Base-by-base conservation (phyloP, 1,140 invertebrate genomes). In the Hypothenemus hampei region DNA sequence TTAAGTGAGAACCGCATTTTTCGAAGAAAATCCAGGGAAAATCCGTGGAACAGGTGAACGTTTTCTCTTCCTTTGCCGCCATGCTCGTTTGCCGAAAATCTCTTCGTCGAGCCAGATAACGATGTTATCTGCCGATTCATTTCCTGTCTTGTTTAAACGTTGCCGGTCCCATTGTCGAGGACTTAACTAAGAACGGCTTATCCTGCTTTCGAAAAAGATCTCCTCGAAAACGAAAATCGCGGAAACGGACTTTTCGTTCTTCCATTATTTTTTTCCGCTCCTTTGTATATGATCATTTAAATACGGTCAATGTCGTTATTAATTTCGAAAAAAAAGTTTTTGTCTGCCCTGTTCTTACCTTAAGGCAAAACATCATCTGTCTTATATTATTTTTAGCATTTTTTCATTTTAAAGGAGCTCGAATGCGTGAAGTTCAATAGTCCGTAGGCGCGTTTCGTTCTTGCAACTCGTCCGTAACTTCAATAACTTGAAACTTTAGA, bases 41-140 rank as follows among this genome's bases (percentile, higher is more conserved):
- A 41, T 39, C 49, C 16, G 21, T 3, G 37, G 50, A 53, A 53
- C 50, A 53, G 50, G 50, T 53, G 50, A 53, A 44, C 39, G 50
- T 43, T 53, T 53, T 53, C 50, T 53, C 40, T 43, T n/a, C n/a
- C n/a, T n/a, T n/a, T n/a, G n/a, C n/a, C 40, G 24, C 40, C 44
- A 19, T 33, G 50, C 50, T 53, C 50, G 36, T 53, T 53, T 53
- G 50, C 50, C 50, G 50, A 53, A 53, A 53, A 53, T 53, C 53
- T 47, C 44, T 37, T 18, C 44, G 35, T 47, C 22, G 39, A 18
- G 26, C 35, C 33, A 23, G 54, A 53, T 60, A 60, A 60, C 47
- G 54, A 60, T 46, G 55, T 47, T 47, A 51, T 57, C 55, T 51
- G 40, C 40, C 47, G 55, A 57, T 57, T 48, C 54, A 51, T 57